Conservation (phyloP, 2,797 vertebrate species). For the Spheniscus humboldti region DNA sequence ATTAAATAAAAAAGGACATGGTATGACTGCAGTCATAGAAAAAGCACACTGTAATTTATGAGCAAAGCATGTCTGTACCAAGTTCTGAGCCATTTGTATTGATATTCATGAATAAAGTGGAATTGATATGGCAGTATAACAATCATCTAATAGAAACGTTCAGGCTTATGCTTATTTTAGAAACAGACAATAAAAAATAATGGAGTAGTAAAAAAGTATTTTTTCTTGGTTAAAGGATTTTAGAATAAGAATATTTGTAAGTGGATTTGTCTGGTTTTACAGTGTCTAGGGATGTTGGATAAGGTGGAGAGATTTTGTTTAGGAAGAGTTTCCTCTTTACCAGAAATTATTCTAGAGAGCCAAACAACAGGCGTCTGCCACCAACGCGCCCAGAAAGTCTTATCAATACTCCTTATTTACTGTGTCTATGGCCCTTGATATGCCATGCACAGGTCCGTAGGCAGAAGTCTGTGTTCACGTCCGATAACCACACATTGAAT, state of each 20-base stretch:
- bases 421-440: background rate
- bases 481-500: background rate
- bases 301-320: background rate
- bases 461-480: background rate
- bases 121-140: background rate
- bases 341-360: background rate
- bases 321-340: background rate
- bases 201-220: background rate
- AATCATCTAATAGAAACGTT: background rate
- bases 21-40: background rate
- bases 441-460: background rate
- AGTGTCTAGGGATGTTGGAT: background rate
- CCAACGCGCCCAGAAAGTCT: background rate
- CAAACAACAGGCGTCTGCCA: background rate
- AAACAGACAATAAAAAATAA: slow-evolving; percentile 13
- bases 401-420: background rate
- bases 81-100: slow-evolving; percentile 1
- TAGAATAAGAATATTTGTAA: background rate
- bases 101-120: background rate
- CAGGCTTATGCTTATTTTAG: background rate
- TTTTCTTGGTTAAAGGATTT: background rate
- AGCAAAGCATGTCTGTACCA: background rate
- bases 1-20: background rate
- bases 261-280: background rate
- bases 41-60: background rate